phyloP scores from a whole-genome alignment of 2,888 invertebrate genomes.

The Xanthorhoe spadicearia region DNA sequence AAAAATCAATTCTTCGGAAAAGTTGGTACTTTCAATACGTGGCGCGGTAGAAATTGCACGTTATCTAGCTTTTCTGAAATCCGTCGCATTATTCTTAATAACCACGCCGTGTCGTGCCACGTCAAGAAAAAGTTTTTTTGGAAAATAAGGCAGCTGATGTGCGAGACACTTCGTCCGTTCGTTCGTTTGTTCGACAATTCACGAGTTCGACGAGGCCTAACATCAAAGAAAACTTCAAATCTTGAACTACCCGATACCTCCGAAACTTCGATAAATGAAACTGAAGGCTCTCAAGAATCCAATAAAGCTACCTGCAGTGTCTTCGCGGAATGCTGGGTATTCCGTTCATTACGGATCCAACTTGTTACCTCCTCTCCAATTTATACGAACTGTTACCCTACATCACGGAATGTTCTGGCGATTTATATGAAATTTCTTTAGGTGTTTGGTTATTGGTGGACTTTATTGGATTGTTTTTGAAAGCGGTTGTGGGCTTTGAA shows the following conservation, averaged over 20 bases:
- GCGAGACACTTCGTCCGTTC: slow-evolving; percentile 5
- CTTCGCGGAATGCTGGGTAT: slow-evolving; percentile 60
- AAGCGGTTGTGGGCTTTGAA: no score
- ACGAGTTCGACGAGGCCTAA: no score
- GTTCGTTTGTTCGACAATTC: no score
- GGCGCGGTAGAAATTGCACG: no score
- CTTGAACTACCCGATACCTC: slow-evolving; percentile 47
- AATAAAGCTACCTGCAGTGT: slow-evolving; percentile 75
- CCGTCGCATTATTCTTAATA: no score
- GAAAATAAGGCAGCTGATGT: no score
- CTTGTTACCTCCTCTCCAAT: slow-evolving; percentile 65
- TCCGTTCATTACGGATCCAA: slow-evolving; percentile 76
- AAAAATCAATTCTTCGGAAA: no score
- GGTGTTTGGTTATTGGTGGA: slow-evolving; percentile 37
- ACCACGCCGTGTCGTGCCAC: no score
- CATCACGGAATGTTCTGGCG: slow-evolving; percentile 47
- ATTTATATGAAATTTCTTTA: slow-evolving; percentile 69
- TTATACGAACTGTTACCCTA: slow-evolving; percentile 57
- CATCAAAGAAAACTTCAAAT: slow-evolving; percentile 5
- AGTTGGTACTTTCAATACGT: no score
- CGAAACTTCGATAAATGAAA: slow-evolving; percentile 65
- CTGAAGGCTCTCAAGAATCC: slow-evolving; percentile 64
- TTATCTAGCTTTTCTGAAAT: no score
- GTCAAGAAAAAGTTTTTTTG: no score
- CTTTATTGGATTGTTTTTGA: slow-evolving; percentile 8